Percentiles rank a stretch among this genome's conserved stretches.
Evolutionary conservation across 2,888 invertebrate genomes (phyloP).

Genomic region (Agrotis ipsilon): DNA sequence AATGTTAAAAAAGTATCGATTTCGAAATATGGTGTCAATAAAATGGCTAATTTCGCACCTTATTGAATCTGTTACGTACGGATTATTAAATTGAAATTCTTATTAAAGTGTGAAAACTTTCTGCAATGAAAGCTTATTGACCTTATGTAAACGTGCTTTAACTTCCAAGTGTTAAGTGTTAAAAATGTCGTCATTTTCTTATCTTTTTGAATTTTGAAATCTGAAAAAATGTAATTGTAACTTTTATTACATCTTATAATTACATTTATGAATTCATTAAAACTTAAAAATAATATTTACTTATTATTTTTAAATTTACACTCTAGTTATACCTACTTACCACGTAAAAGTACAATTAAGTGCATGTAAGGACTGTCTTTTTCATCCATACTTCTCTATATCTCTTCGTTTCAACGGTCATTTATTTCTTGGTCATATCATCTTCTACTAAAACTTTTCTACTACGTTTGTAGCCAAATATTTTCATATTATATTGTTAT

Average conservation of each 20-base stretch:
- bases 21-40: constrained; percentile 66
- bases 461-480: no score
- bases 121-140: constrained; percentile 27
- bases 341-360: no score
- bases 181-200: constrained; percentile 7
- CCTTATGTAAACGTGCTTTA: constrained; percentile 27
- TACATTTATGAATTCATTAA: constrained; percentile 24
- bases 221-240: background rate
- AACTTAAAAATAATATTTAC: no score
- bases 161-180: constrained; percentile 16
- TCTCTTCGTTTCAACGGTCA: no score
- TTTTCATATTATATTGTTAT: no score
- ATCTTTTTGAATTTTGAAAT: constrained; percentile 5
- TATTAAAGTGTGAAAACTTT: constrained; percentile 59
- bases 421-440: no score
- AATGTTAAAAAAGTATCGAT: constrained; percentile 65
- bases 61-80: constrained; percentile 51
- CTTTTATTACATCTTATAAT: background rate
- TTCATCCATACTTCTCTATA: no score
- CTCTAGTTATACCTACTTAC: no score
- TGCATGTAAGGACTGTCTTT: no score
- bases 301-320: no score
- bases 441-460: no score
- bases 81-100: constrained; percentile 61
- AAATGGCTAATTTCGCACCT: constrained; percentile 74